Conservation (phyloP, 2,888 invertebrate genomes). For the Beris morrisii region DNA sequence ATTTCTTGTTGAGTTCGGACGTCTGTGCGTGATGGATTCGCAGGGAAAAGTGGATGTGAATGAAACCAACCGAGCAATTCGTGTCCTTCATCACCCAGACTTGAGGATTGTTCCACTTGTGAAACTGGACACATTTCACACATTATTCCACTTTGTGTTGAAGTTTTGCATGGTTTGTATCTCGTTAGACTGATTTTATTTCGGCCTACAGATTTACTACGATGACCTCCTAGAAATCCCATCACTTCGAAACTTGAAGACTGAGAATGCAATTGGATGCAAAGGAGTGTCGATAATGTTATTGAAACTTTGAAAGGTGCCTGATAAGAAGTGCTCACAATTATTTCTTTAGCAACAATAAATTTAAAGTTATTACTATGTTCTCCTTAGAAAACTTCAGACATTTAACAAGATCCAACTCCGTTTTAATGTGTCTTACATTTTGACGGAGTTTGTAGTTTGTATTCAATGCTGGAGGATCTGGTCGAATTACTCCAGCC, state of each 20-base stretch:
- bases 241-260: conserved; percentile 72
- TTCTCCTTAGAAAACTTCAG: conserved; percentile 40
- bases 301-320: conserved; percentile 65
- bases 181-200: conserved; percentile 56
- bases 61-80: conserved; percentile 75
- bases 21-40: conserved; percentile 71
- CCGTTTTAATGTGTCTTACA: conserved; percentile 33
- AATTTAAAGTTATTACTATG: conserved; percentile 26
- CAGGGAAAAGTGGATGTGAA: conserved; percentile 72
- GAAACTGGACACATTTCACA: conserved; percentile 79
- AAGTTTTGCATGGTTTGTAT: conserved; percentile 68
- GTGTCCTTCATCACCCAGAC: conserved; percentile 57
- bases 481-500: conserved; percentile 30
- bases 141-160: conserved; percentile 66
- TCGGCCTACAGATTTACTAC: conserved; percentile 36
- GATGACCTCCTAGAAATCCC: conserved; percentile 69
- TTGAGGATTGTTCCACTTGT: conserved; percentile 65
- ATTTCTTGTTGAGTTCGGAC: conserved; percentile 66
- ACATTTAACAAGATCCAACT: conserved; percentile 41
- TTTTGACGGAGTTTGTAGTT: conserved; percentile 17
- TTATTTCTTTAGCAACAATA: conserved; percentile 14
- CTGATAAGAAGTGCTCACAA: conserved; percentile 51
- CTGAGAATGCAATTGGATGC: conserved; percentile 73
- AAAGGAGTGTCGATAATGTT: conserved; percentile 63
- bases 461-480: conserved; percentile 16